phyloP scores from a whole-genome alignment of 2,797 vertebrate species.

The Crypturellus tataupa region DNA sequence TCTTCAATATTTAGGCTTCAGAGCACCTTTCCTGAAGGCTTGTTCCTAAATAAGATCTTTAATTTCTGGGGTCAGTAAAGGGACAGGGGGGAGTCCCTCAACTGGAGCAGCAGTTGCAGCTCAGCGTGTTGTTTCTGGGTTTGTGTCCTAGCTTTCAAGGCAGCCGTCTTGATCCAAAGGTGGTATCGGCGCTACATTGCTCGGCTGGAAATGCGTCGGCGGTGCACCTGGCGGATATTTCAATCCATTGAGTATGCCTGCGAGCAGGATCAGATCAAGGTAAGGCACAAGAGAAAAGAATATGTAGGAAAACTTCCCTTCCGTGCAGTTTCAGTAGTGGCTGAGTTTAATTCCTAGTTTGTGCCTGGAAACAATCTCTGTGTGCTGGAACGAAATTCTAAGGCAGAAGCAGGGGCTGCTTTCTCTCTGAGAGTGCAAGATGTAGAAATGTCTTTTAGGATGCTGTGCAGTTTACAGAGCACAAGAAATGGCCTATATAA shows the following conservation, averaged over 20 bases:
- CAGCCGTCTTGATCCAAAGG: conserved; percentile 90
- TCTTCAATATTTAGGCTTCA: not conserved
- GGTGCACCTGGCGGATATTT: conserved; percentile 95
- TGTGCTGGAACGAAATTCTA: not conserved
- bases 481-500: not conserved
- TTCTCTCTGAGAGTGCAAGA: not conserved
- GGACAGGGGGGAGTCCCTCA: not conserved
- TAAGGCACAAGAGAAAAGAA: conserved; percentile 19
- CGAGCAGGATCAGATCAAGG: conserved; percentile 95
- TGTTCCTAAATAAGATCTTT: not conserved
- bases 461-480: not conserved
- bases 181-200: conserved; percentile 92
- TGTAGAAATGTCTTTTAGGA: not conserved
- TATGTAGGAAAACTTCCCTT: not conserved
- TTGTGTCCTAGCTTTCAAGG: conserved; percentile 85
- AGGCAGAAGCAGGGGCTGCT: not conserved
- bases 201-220: conserved; percentile 90
- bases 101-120: not conserved
- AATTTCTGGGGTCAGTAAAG: not conserved
- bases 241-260: conserved; percentile 95
- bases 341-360: not conserved
- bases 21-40: not conserved
- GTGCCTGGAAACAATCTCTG: not conserved
- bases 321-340: not conserved
- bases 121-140: not conserved